Percentiles rank a stretch among this genome's conserved stretches.
phyloP scores from a whole-genome alignment of 2,797 vertebrate genomes.

The Hypotaenidia philippensis region DNA sequence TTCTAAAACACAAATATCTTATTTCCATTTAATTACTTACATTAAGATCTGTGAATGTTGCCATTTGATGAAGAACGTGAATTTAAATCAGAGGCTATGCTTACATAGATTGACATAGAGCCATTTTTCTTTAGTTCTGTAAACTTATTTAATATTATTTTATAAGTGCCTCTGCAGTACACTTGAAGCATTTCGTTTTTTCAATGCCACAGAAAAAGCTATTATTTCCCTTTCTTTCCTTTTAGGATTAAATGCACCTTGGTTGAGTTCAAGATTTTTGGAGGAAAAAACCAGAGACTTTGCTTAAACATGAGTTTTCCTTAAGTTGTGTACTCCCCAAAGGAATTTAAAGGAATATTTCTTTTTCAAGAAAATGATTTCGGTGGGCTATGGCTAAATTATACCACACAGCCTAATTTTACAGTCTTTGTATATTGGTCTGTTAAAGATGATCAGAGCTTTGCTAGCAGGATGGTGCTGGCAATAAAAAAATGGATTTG shows the following conservation, averaged over 20 bases:
- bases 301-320: background rate
- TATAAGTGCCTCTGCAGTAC: background rate
- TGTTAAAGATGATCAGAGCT: background rate
- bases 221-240: background rate
- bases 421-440: background rate
- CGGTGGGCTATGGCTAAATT: background rate
- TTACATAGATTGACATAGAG: background rate
- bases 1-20: slow-evolving; percentile 21
- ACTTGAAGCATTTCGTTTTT: background rate
- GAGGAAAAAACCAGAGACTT: background rate
- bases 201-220: background rate
- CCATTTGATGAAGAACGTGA: slow-evolving; percentile 3
- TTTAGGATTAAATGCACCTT: background rate
- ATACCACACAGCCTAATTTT: background rate
- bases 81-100: background rate
- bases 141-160: background rate
- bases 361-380: background rate
- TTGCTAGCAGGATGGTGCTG: background rate
- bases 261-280: background rate
- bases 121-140: background rate
- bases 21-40: slow-evolving; percentile 58
- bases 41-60: slow-evolving; percentile 16
- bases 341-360: background rate
- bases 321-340: background rate
- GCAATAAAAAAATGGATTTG: background rate